Evolutionary conservation across 2,797 vertebrate genomes (phyloP), one percentile per base, ranked within the genome.

Genomic region (Tenualosa thibaudeaui): DNA sequence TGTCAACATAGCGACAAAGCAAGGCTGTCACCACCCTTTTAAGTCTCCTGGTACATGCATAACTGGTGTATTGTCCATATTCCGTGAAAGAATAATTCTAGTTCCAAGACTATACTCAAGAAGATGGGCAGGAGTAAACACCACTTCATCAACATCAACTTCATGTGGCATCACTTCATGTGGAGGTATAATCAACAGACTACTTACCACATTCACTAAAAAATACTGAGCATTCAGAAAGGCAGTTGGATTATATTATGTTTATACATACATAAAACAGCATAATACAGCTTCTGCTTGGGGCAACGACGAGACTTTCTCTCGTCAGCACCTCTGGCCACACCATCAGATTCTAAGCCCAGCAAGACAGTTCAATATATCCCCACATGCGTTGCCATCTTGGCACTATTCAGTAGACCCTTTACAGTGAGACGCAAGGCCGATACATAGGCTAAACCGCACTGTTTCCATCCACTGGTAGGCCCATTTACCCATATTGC

Each of bases 21-120:
- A 78, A 84, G 51, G 24, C 71, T 65, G 58, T 81, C 26, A 60
- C 54, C 84, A 81, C 50, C 65, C 71, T 75, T 58, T 75, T 5
- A 75, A 19, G 37, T 46, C 40, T 40, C 37, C 13, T 43, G 71
- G 6, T 19, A 43, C 40, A 78, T 46, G 4, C 15, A 46, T 78
- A 19, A 19, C 68, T 19, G 5, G n/a, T 24, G 22, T 22, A 19
- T 1, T 22, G 6, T 78, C 37, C 2, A 46, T 78, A n/a, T 40
- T 75, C 31, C 40, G 15, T 43, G 68, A 43, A 40, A 40, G 37
- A 17, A 40, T 22, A 8, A 46, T 43, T 78, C 68, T 37, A 40
- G 17, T 75, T 13, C 71, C 65, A 78, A 62, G n/a, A n/a, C 19
- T 2, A 22, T 43, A 9, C 37, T 78, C 17, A 78, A 78, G 37